A percentile compares a stretch with the other conserved stretches of the same genome.
phyloP scores from a whole-genome alignment of 1,140 invertebrate genomes.

The Rhagoletis zephyria region DNA sequence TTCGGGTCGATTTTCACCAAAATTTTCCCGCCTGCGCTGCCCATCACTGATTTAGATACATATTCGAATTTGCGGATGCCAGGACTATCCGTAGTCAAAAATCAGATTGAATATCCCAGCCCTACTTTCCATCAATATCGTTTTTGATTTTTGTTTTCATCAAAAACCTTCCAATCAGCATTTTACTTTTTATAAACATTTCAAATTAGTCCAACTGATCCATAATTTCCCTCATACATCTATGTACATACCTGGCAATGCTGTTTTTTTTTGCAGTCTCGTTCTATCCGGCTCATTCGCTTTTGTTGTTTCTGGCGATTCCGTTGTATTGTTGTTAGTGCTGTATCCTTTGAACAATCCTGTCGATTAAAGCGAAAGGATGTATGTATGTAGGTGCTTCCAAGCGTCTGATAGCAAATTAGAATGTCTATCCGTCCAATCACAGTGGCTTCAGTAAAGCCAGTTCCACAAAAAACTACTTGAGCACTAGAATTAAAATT shows the following conservation, averaged over 20 bases:
- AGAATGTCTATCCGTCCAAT: not conserved
- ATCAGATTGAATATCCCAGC: no score
- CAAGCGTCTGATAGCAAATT: not conserved
- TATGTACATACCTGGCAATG: constrained; percentile 2
- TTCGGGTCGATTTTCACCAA: no score
- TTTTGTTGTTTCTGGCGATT: constrained; percentile 16
- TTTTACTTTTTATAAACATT: no score
- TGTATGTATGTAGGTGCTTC: not conserved
- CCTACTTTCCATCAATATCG: no score
- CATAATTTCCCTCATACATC: no score
- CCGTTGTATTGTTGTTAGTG: constrained; percentile 22
- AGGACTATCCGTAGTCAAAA: no score
- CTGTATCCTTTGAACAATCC: not conserved
- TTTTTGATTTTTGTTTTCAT: no score
- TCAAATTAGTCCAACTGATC: no score
- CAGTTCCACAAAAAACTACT: not conserved
- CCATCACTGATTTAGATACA: no score
- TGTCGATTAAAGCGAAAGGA: not conserved
- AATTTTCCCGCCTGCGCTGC: no score
- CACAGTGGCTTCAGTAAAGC: not conserved
- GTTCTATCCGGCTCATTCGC: not conserved
- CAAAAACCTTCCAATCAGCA: no score
- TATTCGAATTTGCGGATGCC: no score
- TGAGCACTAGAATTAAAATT: not conserved
- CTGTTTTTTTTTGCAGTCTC: constrained; percentile 12